Evolutionary conservation across 2,113 vertebrate genomes (phyloP).

Genomic region (Bos taurus): ARS-UCD2.0 NC_037335.1:27506001-27506500

Average conservation of each 20-base stretch:
- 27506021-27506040: too few species aligned
- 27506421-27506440: not conserved
- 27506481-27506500: not conserved
- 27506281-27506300: not conserved
- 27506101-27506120: too few species aligned
- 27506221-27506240: not conserved
- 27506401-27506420: not conserved
- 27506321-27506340: not conserved
- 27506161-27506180: not conserved
- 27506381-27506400: not conserved
- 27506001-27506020: too few species aligned
- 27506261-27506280: not conserved
- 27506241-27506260: not conserved
- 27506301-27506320: not conserved
- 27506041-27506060: too few species aligned
- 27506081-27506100: too few species aligned
- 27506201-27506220: not conserved
- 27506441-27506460: not conserved
- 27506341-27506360: not conserved
- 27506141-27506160: not conserved
- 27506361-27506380: not conserved
- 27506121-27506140: too few species aligned
- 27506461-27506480: too few species aligned
- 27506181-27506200: not conserved
- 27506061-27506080: too few species aligned